These are phyloP conservation scores for Heliconius congener DNA, from an alignment of 1,140 invertebrate species.

Conservation along the genomic window DNA sequence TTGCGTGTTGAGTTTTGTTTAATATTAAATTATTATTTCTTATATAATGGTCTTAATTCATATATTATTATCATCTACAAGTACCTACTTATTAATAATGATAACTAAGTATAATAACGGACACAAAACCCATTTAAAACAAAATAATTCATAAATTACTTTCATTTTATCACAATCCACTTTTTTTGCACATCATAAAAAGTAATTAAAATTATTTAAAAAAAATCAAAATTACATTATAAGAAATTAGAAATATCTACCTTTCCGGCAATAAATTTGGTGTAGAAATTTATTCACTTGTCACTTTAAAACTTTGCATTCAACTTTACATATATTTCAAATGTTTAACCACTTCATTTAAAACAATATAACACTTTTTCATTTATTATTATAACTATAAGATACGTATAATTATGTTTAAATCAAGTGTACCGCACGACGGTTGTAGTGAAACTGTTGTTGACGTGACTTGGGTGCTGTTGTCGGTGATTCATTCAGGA, in stretches of 20 bases:
- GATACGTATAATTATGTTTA: background rate
- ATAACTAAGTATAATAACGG: background rate
- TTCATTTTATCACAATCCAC: background rate
- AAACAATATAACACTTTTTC: background rate
- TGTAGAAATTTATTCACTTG: background rate
- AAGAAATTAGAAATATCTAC: background rate
- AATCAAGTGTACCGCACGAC: constrained; percentile 2
- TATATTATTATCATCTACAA: too few relatives aligned
- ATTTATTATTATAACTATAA: background rate
- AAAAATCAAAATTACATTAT: background rate
- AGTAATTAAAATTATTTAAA: background rate
- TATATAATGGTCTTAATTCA: too few relatives aligned
- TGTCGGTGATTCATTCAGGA: constrained; percentile 34
- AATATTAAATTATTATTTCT: background rate
- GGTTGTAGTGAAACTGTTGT: constrained; percentile 37
- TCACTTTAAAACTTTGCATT: background rate
- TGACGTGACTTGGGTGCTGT: constrained; percentile 31
- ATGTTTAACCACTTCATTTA: background rate
- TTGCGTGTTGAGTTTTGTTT: background rate
- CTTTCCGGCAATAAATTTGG: background rate
- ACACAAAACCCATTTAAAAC: background rate
- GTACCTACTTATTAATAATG: background rate
- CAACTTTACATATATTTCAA: background rate
- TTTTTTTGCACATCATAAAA: background rate
- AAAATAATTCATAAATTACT: background rate